These are phyloP conservation scores for Spisula subtruncata DNA, from an alignment of 2,888 invertebrate species.

Conservation along the genomic window DNA sequence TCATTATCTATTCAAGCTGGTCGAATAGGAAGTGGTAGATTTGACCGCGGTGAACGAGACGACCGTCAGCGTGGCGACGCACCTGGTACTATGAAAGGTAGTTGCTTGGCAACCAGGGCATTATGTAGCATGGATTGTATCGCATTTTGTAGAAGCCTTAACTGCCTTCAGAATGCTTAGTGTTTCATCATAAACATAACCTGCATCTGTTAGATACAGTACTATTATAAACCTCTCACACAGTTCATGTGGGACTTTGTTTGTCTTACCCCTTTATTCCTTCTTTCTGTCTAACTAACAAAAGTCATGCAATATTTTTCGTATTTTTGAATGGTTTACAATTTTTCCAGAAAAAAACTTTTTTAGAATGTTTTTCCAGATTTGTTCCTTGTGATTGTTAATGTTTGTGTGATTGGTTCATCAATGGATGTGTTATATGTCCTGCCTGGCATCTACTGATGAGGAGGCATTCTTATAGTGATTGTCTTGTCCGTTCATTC, in stretches of 20 bases:
- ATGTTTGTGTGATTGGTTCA: too few relatives aligned
- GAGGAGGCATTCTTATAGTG: too few relatives aligned
- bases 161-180: conserved; percentile 32
- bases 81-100: conserved; percentile 78
- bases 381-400: too few relatives aligned
- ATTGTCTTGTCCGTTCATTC: too few relatives aligned
- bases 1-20: conserved; percentile 81
- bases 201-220: neutral
- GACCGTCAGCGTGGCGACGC: conserved; percentile 80
- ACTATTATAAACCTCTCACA: neutral
- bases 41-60: conserved; percentile 85
- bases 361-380: too few relatives aligned
- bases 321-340: neutral
- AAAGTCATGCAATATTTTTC: neutral
- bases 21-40: conserved; percentile 87
- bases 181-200: conserved; percentile 12
- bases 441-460: too few relatives aligned
- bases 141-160: conserved; percentile 34
- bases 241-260: conserved; percentile 3
- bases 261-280: neutral
- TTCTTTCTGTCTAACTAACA: conserved; percentile 1
- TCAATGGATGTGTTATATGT: too few relatives aligned
- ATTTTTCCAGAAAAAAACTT: neutral
- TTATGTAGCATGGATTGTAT: conserved; percentile 38
- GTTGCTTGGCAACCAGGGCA: conserved; percentile 59